Conservation (phyloP, 2,113 vertebrate genomes). For the Heterotilapia buettikoferi region DNA sequence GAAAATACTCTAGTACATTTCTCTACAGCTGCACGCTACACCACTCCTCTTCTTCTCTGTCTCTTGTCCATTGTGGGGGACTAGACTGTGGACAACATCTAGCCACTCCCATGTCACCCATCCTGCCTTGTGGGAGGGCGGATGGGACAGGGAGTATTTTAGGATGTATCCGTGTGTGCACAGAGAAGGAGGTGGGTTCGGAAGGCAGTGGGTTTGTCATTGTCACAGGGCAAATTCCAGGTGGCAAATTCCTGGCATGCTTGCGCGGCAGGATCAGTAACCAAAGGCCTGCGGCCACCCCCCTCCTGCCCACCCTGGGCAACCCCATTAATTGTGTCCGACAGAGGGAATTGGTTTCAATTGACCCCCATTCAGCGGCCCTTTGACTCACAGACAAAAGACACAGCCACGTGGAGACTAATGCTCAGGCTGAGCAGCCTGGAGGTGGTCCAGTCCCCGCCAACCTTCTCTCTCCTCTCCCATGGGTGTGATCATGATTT, state of each 20-base stretch:
- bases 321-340: constrained; percentile 69
- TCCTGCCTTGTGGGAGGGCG: constrained; percentile 29
- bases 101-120: constrained; percentile 33
- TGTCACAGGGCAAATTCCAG: constrained; percentile 60
- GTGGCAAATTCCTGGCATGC: constrained; percentile 65
- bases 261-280: constrained; percentile 69
- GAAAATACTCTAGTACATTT: constrained; percentile 33
- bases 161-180: constrained; percentile 34
- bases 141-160: constrained; percentile 4
- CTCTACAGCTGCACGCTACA: constrained; percentile 38
- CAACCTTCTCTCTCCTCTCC: constrained; percentile 28
- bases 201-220: constrained; percentile 42
- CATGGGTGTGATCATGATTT: constrained; percentile 44
- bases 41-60: constrained; percentile 16
- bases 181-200: constrained; percentile 23
- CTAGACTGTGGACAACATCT: constrained; percentile 30
- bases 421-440: constrained; percentile 67
- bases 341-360: constrained; percentile 75
- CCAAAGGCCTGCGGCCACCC: constrained; percentile 48
- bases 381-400: constrained; percentile 70
- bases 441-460: constrained; percentile 54
- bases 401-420: constrained; percentile 77
- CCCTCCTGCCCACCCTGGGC: constrained; percentile 28
- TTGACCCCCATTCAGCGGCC: constrained; percentile 71
- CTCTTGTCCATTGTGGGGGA: constrained; percentile 19